These are phyloP conservation scores for Matsumyia berberina DNA, from an alignment of 2,888 invertebrate genomes.

Conservation along the genomic window DNA sequence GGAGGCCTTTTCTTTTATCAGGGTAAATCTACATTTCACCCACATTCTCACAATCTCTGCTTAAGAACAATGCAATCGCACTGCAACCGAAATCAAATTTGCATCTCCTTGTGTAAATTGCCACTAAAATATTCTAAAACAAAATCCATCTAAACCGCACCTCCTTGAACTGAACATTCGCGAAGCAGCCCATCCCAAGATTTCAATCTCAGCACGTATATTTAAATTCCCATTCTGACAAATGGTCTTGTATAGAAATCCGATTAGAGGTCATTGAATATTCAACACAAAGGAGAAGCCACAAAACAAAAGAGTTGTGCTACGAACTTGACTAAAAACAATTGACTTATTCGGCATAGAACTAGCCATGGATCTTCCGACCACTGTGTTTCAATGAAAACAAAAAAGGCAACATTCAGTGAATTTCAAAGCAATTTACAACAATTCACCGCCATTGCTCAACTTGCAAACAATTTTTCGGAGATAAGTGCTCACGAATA, in stretches of 20 bases:
- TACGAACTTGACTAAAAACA: conserved; percentile 50
- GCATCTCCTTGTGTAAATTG: too few species aligned
- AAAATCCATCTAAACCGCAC: too few species aligned
- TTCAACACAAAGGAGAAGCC: background rate
- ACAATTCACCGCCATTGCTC: conserved; percentile 29
- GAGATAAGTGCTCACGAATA: conserved; percentile 16
- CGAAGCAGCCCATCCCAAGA: too few species aligned
- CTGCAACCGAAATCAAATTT: too few species aligned
- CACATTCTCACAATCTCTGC: too few species aligned
- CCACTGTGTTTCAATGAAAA: background rate
- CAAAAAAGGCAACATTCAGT: conserved; percentile 1
- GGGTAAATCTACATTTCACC: too few species aligned
- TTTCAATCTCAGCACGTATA: too few species aligned
- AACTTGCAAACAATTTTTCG: conserved; percentile 32
- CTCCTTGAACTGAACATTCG: too few species aligned
- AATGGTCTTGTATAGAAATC: conserved; percentile 28
- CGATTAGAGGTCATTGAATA: conserved; percentile 35
- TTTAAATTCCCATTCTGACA: conserved; percentile 18
- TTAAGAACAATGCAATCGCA: too few species aligned
- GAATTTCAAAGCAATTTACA: conserved; percentile 27
- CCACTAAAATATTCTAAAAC: too few species aligned
- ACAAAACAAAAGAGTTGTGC: conserved; percentile 55
- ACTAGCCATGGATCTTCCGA: conserved; percentile 16
- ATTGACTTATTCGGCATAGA: conserved; percentile 28
- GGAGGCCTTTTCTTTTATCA: too few species aligned